Evolutionary conservation across 2,888 invertebrate species (phyloP), one percentile per base, ranked within the genome.

Genomic region (Glaucopsyche alexis): DNA sequence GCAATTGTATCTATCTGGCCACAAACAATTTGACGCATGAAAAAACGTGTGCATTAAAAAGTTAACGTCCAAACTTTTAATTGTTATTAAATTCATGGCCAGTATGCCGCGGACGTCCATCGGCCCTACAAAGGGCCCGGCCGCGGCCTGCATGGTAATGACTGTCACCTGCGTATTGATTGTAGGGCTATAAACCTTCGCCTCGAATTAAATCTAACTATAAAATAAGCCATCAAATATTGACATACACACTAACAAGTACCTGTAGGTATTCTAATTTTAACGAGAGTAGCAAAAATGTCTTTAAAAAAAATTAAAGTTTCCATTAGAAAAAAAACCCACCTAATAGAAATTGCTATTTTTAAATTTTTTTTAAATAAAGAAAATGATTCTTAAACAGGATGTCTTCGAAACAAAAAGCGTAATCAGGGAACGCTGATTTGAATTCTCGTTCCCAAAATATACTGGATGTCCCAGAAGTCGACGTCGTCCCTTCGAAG

Each of bases 61-160:
- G 29, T 69, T 49, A 14, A 29, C 11, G 42, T 45, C 67, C 11
- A 29, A 55, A 66, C 67, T 55, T 66, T 72, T 55, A 72, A 71
- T 71, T 71, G 64, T 66, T 71, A 64, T 71, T 79, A 81, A 82
- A 82, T 81, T 81, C 76, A 71, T 73, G 60, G 70, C 74, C 71
- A 42, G 78, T 78, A 83, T 81, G 81, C 83, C 55, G 72, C 67
- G 73, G 75, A 78, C 82, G 83, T 82, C 55, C 76, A 79, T 77
- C 84, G 84, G 82, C 79, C 75, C 79, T 72, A 80, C 79, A 83
- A 83, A 84, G 82, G 75, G 71, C 77, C 75, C 72, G 71, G 74
- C 75, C 81, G 81, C 79, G 80, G 71, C 72, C 60, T 60, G 60
- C 60, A 60, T 60, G 13, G 38, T 55, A 55, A 55, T 55, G 55